Percentiles rank a stretch among this genome's conserved stretches.
These are phyloP conservation scores for Andricus curvator DNA, from an alignment of 2,888 invertebrate genomes.

Conservation along the genomic window DNA sequence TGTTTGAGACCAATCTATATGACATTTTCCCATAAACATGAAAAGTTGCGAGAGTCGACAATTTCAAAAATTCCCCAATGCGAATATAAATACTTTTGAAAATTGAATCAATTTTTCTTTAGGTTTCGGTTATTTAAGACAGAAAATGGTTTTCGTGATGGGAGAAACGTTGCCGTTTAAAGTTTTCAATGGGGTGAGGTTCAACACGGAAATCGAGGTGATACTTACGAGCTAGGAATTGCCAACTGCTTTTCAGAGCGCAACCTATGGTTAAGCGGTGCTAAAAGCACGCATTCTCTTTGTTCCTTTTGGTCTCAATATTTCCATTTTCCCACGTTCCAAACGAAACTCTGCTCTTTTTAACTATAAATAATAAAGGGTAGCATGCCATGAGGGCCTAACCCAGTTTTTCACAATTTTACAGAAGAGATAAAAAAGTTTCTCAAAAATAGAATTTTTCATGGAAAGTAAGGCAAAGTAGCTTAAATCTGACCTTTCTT, in stretches of 20 bases:
- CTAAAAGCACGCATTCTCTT: background rate
- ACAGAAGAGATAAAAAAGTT: too few species aligned
- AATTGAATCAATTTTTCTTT: too few species aligned
- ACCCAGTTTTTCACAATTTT: too few species aligned
- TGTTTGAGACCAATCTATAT: too few species aligned
- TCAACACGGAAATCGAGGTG: background rate
- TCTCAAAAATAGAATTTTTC: too few species aligned
- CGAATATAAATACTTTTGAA: too few species aligned
- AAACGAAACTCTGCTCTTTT: background rate
- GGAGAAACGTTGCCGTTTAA: constrained; percentile 12
- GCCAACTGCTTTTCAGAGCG: constrained; percentile 2
- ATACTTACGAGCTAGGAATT: constrained; percentile 1
- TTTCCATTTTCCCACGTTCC: background rate
- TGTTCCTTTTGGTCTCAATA: constrained; percentile 9
- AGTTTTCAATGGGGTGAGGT: constrained; percentile 8
- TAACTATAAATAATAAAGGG: constrained; percentile 4
- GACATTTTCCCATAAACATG: too few species aligned
- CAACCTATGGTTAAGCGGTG: constrained; percentile 4
- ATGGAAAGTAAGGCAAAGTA: too few species aligned
- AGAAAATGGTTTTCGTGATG: background rate
- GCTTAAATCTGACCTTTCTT: too few species aligned
- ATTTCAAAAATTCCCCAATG: too few species aligned
- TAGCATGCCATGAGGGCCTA: too few species aligned
- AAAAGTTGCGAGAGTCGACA: too few species aligned
- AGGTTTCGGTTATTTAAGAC: background rate